These are phyloP conservation scores for Embiotoca jacksoni DNA, from an alignment of 2,113 vertebrate species.

Conservation along the genomic window DNA sequence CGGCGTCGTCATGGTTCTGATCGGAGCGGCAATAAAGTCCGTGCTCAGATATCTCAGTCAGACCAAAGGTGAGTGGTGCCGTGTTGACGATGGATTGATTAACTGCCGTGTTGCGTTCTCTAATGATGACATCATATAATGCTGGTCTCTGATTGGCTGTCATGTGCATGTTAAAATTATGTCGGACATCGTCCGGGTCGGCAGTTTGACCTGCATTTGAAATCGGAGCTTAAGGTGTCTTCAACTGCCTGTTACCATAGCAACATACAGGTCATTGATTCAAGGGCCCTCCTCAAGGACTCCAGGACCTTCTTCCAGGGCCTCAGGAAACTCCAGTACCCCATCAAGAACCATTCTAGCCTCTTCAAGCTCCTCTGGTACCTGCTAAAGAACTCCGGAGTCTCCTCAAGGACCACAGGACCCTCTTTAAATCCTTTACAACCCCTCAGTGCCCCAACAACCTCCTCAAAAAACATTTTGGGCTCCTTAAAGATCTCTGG, in stretches of 20 bases:
- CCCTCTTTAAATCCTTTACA: no score
- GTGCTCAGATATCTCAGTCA: slow-evolving; percentile 75
- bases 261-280: slow-evolving; percentile 9
- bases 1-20: slow-evolving; percentile 74
- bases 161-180: background rate
- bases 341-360: background rate
- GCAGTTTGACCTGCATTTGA: background rate
- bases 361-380: background rate
- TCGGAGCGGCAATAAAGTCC: slow-evolving; percentile 74
- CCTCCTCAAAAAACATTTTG: background rate
- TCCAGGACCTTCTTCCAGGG: background rate
- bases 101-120: no score
- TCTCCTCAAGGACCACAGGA: background rate
- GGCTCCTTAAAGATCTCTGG: no score
- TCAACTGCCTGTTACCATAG: slow-evolving; percentile 30
- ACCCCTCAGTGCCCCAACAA: background rate
- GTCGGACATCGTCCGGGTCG: slow-evolving; percentile 8
- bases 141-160: slow-evolving; percentile 44
- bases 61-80: slow-evolving; percentile 68
- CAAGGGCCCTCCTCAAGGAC: slow-evolving; percentile 2
- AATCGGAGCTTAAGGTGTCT: background rate
- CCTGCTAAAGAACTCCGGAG: background rate
- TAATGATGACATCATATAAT: slow-evolving; percentile 31
- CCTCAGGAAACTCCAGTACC: background rate
- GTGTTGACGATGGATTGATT: background rate